Conservation (phyloP, 1,140 invertebrate genomes). For the Dysdera silvatica region DNA sequence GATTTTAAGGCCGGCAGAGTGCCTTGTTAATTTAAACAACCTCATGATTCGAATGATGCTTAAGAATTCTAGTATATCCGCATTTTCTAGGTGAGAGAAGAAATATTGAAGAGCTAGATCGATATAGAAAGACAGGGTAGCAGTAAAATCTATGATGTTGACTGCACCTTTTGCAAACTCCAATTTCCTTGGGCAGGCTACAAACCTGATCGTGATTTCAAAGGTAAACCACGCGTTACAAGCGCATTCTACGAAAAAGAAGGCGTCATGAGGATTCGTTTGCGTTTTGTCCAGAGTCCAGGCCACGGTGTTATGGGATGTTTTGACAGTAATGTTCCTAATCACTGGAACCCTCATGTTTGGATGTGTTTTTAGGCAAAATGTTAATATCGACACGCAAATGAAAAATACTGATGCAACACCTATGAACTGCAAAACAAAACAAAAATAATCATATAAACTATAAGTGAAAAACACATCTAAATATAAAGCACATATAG, state of each 20-base stretch:
- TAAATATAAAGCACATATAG: too few relatives aligned
- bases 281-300: constrained; percentile 54
- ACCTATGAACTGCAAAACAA: constrained; percentile 55
- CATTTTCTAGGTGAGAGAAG: constrained; percentile 75
- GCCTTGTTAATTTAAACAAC: constrained; percentile 83
- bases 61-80: constrained; percentile 66
- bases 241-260: constrained; percentile 83
- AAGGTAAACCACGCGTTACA: constrained; percentile 96
- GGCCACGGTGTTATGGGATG: constrained; percentile 30
- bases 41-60: constrained; percentile 97
- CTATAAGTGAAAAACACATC: too few relatives aligned
- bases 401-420: constrained; percentile 86
- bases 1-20: constrained; percentile 79
- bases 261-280: constrained; percentile 73
- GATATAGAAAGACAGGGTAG: constrained; percentile 96
- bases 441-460: background rate
- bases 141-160: constrained; percentile 98
- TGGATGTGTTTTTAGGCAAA: constrained; percentile 89
- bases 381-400: constrained; percentile 81
- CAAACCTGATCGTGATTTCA: constrained; percentile 74
- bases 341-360: constrained; percentile 64
- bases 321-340: constrained; percentile 48
- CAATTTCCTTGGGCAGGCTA: constrained; percentile 83
- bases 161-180: constrained; percentile 87
- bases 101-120: constrained; percentile 81